Conservation (phyloP, 1,140 invertebrate genomes). For the Anoplolepis gracilipes region DNA sequence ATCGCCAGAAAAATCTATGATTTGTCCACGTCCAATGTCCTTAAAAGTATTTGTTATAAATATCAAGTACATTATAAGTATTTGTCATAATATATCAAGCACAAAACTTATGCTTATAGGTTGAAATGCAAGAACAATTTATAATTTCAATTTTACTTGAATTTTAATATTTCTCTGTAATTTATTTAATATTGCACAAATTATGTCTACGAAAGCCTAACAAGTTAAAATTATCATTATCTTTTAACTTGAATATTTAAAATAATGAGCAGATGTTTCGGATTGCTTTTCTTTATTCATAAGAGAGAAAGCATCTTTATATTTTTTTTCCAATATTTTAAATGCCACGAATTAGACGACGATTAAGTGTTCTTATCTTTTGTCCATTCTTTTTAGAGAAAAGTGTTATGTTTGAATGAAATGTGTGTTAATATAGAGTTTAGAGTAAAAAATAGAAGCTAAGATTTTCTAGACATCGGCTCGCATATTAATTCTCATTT, state of each 20-base stretch:
- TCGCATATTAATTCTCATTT: slow-evolving; percentile 64
- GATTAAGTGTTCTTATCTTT: slow-evolving; percentile 25
- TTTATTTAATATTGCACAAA: slow-evolving; percentile 11
- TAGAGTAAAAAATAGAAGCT: slow-evolving; percentile 74
- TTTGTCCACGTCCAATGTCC: not conserved
- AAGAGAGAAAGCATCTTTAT: slow-evolving; percentile 47
- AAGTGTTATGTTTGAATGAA: slow-evolving; percentile 65
- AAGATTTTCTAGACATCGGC: slow-evolving; percentile 71
- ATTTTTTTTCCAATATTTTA: slow-evolving; percentile 60
- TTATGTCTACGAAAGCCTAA: not conserved
- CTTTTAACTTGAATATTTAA: slow-evolving; percentile 2
- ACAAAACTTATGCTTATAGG: not conserved
- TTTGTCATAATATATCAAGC: not conserved
- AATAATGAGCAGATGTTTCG: slow-evolving; percentile 18
- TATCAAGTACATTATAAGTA: not conserved
- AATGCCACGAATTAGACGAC: slow-evolving; percentile 66
- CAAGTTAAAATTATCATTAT: not conserved
- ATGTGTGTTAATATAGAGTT: slow-evolving; percentile 58
- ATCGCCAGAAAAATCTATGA: not conserved
- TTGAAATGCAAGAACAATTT: not conserved
- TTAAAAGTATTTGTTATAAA: not conserved
- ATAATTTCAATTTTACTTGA: not conserved
- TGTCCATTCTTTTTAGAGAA: slow-evolving; percentile 59
- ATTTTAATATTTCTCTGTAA: not conserved
- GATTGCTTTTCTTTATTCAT: slow-evolving; percentile 9